Evolutionary conservation across 2,888 invertebrate species (phyloP), one percentile per base, ranked within the genome.

Genomic region (Lumbricus terrestris): DNA sequence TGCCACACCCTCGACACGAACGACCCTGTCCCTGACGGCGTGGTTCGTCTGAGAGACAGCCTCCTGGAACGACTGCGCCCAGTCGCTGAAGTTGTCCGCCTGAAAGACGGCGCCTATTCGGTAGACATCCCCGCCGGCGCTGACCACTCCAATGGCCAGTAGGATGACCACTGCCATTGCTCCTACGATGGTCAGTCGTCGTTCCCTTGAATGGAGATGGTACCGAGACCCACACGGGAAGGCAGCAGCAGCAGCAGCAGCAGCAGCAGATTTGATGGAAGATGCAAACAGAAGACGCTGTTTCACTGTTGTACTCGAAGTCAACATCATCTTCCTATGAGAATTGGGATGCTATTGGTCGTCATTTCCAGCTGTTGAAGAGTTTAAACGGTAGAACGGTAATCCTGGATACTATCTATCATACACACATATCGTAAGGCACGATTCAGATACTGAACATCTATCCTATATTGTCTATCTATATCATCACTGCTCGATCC

Each of bases 41-140:
- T 37, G 85, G 85, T 85, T 85, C 16, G 85, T 34, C 35, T 35
- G 85, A 85, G 85, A 85, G n/a, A 85, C 85, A 35, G 85, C 34
- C 34, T 85, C 85, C 35, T 85, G 85, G n/a, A 85, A 85, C 6
- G 85, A 29, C 85, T 23, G 85, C 18, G 85, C 34, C 85, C 85
- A 85, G 85, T 37, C 85, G 16, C 35, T 85, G 85, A 85, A 85
- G 85, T 85, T 85, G 2, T 37, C 35, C 85, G 34, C 16, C 85
- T 85, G 85, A 16, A 85, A 85, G n/a, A 85, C 35, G 3, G 85
- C 85, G 18, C 85, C 85, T 0, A 85, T 85, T 16, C 85, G 85
- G 15, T 35, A 85, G 85, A 85, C 85, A 0, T 85, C 85, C 16
- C 35, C 85, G 8, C 37, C 85, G 2, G 37, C 85, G 20, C 37